phyloP scores from a whole-genome alignment of 2,797 vertebrate genomes.

The Vipera ursinii region DNA sequence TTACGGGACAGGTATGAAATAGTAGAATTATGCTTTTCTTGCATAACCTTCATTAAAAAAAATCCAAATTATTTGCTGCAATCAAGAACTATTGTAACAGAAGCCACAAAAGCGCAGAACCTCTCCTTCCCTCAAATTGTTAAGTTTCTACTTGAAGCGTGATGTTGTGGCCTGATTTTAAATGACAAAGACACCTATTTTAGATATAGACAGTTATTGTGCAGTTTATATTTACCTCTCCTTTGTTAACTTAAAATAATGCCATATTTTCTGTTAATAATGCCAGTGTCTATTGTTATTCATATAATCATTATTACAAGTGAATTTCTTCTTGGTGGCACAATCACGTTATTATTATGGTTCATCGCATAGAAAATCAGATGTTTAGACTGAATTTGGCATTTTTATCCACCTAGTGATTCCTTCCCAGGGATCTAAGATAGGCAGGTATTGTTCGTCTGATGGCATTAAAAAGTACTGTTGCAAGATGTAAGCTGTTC shows the following conservation, averaged over 20 bases:
- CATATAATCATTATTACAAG: neutral
- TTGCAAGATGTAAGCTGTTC: neutral
- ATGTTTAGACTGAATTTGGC: neutral
- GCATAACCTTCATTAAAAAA: neutral
- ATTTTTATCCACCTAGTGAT: neutral
- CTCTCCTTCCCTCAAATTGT: neutral
- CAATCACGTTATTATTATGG: neutral
- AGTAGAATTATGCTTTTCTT: neutral
- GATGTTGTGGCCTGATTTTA: neutral
- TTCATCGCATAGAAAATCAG: neutral
- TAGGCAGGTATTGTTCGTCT: neutral
- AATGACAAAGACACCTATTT: neutral
- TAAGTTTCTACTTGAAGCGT: neutral
- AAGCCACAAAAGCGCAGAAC: neutral
- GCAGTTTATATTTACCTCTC: neutral
- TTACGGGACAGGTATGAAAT: neutral
- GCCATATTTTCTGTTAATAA: neutral
- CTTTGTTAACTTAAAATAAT: neutral
- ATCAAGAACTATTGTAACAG: neutral
- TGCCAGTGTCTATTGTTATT: neutral
- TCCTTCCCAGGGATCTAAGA: neutral
- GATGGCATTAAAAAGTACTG: neutral
- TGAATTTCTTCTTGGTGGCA: neutral
- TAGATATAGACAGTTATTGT: neutral
- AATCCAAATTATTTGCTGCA: neutral